A percentile compares a stretch with the other conserved stretches of the same genome.
Conservation (phyloP, 2,888 invertebrate genomes). For the Leistus spinibarbis region DNA sequence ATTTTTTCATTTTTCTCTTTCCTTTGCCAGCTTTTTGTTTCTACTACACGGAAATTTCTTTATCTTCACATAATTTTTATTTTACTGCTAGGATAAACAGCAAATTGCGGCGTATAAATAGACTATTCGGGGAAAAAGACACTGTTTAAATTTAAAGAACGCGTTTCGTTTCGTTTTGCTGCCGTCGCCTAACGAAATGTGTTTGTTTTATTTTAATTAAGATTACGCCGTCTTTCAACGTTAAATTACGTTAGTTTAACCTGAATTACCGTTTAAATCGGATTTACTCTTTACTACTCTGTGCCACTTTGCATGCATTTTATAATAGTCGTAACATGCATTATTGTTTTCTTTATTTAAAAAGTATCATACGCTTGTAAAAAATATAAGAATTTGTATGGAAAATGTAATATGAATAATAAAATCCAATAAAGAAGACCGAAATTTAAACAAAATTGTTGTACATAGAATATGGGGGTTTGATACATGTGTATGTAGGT, state of each 20-base stretch:
- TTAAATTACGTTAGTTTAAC: neutral
- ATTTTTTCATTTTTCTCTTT: neutral
- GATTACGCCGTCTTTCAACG: neutral
- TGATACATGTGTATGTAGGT: neutral
- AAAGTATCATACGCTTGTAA: too few species aligned
- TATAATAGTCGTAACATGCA: neutral
- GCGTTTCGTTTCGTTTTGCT: neutral
- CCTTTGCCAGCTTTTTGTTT: conserved; percentile 7
- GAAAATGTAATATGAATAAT: neutral
- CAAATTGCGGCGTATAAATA: neutral
- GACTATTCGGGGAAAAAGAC: neutral
- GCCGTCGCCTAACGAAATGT: neutral
- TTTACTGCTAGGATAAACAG: neutral
- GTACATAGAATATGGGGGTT: neutral
- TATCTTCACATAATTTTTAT: conserved; percentile 30
- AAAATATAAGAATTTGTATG: neutral
- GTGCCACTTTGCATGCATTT: neutral
- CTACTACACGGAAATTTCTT: conserved; percentile 23
- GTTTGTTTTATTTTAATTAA: neutral
- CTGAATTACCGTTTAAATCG: neutral
- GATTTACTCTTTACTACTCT: neutral
- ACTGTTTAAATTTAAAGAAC: neutral
- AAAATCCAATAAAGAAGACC: conserved; percentile 20
- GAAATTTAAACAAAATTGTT: neutral
- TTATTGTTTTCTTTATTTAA: too few species aligned